phyloP scores from a whole-genome alignment of 2,113 vertebrate species.

The Oceanodroma tethys region DNA sequence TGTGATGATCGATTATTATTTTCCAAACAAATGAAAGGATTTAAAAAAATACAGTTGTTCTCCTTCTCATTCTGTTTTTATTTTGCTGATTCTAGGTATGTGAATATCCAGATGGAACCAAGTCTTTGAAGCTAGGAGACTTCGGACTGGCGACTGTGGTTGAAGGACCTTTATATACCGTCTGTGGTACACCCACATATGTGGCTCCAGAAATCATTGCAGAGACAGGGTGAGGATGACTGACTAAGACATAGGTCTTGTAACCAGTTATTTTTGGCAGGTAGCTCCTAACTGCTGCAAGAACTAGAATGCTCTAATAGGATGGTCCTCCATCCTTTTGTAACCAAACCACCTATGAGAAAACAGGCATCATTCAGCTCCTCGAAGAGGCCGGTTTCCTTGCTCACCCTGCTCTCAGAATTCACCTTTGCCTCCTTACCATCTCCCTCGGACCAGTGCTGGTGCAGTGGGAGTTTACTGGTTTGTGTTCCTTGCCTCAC shows the following conservation, averaged over 20 bases:
- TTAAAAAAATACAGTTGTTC: background rate
- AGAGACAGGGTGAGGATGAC: slow-evolving; percentile 86
- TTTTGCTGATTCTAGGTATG: slow-evolving; percentile 80
- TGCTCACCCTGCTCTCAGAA: background rate
- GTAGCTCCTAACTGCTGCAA: background rate
- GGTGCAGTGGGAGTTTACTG: background rate
- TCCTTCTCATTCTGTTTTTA: background rate
- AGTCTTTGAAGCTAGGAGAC: slow-evolving; percentile 94
- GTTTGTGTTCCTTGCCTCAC: background rate
- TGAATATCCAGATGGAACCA: slow-evolving; percentile 88
- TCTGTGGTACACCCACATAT: slow-evolving; percentile 96
- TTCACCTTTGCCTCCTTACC: background rate
- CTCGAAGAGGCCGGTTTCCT: background rate
- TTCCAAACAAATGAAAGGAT: background rate
- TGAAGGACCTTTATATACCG: slow-evolving; percentile 90
- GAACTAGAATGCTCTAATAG: background rate
- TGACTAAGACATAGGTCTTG: background rate
- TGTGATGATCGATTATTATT: background rate
- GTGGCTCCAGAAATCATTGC: slow-evolving; percentile 98
- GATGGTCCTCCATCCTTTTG: background rate
- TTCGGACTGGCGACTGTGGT: slow-evolving; percentile 95
- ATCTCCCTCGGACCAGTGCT: background rate
- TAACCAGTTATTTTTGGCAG: background rate
- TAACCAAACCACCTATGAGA: background rate
- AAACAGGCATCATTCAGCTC: background rate